Evolutionary conservation across 2,113 vertebrate genomes (phyloP).

Genomic region (Ochotona princeps): DNA sequence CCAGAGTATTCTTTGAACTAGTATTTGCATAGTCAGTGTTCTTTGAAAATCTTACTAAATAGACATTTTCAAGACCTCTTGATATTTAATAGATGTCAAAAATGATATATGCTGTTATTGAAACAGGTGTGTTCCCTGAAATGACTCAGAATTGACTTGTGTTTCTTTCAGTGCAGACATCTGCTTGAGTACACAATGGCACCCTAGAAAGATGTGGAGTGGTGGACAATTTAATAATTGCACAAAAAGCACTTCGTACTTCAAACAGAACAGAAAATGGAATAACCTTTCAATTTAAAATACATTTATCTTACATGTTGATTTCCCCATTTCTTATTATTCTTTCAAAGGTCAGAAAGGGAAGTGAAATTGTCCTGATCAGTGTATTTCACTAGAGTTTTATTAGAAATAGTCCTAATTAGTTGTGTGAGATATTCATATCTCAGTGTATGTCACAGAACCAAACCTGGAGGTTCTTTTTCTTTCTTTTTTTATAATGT

Average conservation of each 20-base stretch:
- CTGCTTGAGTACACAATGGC: not conserved
- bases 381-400: conserved; percentile 19
- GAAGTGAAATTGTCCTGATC: conserved; percentile 46
- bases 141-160: conserved; percentile 23
- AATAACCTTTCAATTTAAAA: conserved; percentile 54
- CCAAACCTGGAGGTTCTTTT: not conserved
- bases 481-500: not conserved
- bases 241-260: conserved; percentile 30
- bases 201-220: not conserved
- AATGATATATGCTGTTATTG: conserved; percentile 18
- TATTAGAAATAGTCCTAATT: conserved; percentile 9
- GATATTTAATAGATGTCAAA: conserved; percentile 56
- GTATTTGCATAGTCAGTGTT: not conserved
- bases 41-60: conserved; percentile 27
- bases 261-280: conserved; percentile 5
- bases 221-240: conserved; percentile 55
- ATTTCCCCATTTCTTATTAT: not conserved
- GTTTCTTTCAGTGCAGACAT: conserved; percentile 44
- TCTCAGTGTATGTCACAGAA: not conserved
- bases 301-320: not conserved
- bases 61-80: not conserved
- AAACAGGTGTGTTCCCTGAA: conserved; percentile 33
- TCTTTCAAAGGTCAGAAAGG: conserved; percentile 54
- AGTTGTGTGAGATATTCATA: not conserved
- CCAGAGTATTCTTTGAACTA: not conserved